Evolutionary conservation across 2,888 invertebrate species (phyloP).

Genomic region (Plusia festucae): DNA sequence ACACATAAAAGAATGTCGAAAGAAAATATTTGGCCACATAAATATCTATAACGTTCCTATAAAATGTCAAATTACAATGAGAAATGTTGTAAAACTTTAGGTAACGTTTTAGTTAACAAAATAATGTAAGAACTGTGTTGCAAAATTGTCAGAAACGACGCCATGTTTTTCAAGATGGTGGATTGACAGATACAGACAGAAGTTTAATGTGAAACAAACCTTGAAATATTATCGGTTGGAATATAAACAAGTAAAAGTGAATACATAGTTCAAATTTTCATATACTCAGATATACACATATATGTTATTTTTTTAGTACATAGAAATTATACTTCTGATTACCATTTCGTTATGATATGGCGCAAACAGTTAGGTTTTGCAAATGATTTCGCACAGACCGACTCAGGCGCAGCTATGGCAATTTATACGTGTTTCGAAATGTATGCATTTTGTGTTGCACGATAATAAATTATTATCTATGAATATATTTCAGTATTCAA

Average conservation of each 20-base stretch:
- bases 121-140: slow-evolving; percentile 49
- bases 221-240: slow-evolving; percentile 6
- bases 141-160: slow-evolving; percentile 57
- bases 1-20: slow-evolving; percentile 19
- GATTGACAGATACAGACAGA: slow-evolving; percentile 5
- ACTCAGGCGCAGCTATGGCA: slow-evolving; percentile 62
- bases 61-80: slow-evolving; percentile 23
- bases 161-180: slow-evolving; percentile 41
- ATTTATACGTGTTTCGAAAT: slow-evolving; percentile 64
- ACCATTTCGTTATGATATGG: slow-evolving; percentile 23
- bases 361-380: slow-evolving; percentile 59
- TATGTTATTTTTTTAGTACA: neutral
- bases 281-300: neutral
- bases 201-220: neutral
- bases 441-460: slow-evolving; percentile 66
- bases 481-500: slow-evolving; percentile 47
- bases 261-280: too few relatives aligned
- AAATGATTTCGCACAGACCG: slow-evolving; percentile 63
- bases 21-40: slow-evolving; percentile 24
- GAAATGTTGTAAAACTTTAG: slow-evolving; percentile 41
- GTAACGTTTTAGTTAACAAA: slow-evolving; percentile 46
- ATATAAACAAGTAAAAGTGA: neutral
- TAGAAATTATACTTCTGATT: slow-evolving; percentile 31
- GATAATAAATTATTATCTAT: slow-evolving; percentile 60
- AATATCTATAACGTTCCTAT: slow-evolving; percentile 17